Percentiles rank a stretch among this genome's conserved stretches.
phyloP scores from a whole-genome alignment of 1,140 invertebrate species.

The Danaus melanippus region DNA sequence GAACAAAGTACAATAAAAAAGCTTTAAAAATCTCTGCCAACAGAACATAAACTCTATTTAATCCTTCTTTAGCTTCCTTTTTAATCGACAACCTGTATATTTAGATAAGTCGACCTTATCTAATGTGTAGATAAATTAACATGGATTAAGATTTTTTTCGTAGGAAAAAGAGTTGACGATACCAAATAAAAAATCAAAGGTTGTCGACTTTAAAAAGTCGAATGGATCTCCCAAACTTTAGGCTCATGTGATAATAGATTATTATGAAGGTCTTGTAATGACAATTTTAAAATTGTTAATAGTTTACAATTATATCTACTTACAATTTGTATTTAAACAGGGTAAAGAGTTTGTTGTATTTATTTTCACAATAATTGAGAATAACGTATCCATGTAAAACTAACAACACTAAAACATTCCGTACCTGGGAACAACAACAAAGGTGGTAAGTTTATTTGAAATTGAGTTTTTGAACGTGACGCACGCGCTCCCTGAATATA shows the following conservation, averaged over 20 bases:
- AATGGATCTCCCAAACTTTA: no score
- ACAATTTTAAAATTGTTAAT: no score
- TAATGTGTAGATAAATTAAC: slow-evolving; percentile 14
- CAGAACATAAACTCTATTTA: slow-evolving; percentile 14
- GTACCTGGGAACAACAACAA: slow-evolving; percentile 24
- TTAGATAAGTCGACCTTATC: background rate
- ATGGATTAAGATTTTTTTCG: slow-evolving; percentile 15
- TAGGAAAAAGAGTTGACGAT: background rate
- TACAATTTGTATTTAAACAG: no score
- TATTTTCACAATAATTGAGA: no score
- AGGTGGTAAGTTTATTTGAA: slow-evolving; percentile 35
- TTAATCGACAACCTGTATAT: background rate
- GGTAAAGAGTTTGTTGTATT: no score
- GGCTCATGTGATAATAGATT: no score
- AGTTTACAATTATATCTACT: no score
- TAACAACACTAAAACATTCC: background rate
- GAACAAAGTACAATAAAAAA: slow-evolving; percentile 6
- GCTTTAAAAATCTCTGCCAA: slow-evolving; percentile 4
- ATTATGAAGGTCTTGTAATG: no score
- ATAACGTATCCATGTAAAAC: no score
- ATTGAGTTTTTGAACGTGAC: slow-evolving; percentile 23
- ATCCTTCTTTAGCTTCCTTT: background rate
- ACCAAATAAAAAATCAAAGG: no score
- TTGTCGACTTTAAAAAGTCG: no score
- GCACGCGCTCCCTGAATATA: slow-evolving; percentile 19